These are phyloP conservation scores for Sebastes matsubarae DNA, from an alignment of 2,797 vertebrate genomes.

Conservation along the genomic window DNA sequence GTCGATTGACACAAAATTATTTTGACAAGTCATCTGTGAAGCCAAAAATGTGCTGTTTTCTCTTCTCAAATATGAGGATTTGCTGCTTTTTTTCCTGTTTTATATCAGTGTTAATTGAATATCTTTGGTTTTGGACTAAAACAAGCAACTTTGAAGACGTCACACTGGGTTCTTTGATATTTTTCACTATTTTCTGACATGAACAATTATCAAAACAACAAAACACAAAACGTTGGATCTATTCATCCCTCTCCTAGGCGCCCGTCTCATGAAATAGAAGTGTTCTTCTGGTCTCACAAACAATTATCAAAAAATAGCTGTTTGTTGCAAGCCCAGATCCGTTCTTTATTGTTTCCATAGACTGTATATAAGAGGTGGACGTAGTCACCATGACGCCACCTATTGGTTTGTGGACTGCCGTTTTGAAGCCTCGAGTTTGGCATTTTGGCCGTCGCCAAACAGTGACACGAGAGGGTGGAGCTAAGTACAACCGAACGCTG, in stretches of 20 bases:
- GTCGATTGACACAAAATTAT: not conserved
- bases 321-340: not conserved
- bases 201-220: not conserved
- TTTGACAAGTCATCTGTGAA: not conserved
- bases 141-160: not conserved
- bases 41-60: not conserved
- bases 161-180: not conserved
- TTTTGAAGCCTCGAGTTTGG: too few species aligned
- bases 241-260: too few species aligned
- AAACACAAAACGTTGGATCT: too few species aligned
- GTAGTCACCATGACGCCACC: too few species aligned
- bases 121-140: not conserved
- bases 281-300: too few species aligned
- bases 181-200: not conserved
- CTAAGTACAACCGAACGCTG: too few species aligned
- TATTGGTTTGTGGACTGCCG: too few species aligned
- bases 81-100: not conserved
- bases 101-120: not conserved
- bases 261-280: too few species aligned
- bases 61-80: not conserved
- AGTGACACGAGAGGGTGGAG: too few species aligned
- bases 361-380: too few species aligned
- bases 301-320: not conserved
- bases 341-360: not conserved
- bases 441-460: too few species aligned